Percentiles rank a stretch among this genome's conserved stretches.
These are phyloP conservation scores for Sparus aurata DNA, from an alignment of 2,797 vertebrate species.

Conservation along the genomic window DNA sequence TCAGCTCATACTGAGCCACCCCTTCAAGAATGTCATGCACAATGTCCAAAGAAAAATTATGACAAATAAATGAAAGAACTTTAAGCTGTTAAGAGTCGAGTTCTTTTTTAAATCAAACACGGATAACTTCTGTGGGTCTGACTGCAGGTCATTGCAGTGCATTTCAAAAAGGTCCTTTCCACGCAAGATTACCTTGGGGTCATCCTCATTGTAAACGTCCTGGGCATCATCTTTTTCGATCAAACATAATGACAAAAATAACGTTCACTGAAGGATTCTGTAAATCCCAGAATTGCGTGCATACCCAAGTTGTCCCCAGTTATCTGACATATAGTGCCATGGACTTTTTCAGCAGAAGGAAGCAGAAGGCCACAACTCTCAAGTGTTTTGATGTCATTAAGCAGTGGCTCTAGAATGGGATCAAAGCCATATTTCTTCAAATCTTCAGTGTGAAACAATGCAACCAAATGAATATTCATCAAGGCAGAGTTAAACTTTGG, in stretches of 20 bases:
- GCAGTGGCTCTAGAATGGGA: conserved; percentile 12
- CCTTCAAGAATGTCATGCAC: conserved; percentile 47
- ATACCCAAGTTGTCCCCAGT: conserved; percentile 41
- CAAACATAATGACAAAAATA: too few species aligned
- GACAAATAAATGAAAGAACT: conserved; percentile 22
- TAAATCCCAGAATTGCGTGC: not conserved
- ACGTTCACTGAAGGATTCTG: too few species aligned
- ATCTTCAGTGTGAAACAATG: conserved; percentile 38
- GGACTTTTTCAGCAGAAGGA: conserved; percentile 17
- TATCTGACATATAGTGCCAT: conserved; percentile 29
- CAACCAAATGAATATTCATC: conserved; percentile 45
- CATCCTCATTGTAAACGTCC: too few species aligned
- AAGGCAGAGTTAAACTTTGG: conserved; percentile 26
- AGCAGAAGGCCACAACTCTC: conserved; percentile 16
- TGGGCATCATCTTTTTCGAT: too few species aligned
- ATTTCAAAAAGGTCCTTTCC: too few species aligned
- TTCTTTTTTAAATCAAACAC: conserved; percentile 9
- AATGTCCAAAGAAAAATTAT: conserved; percentile 42
- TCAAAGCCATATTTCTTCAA: conserved; percentile 31
- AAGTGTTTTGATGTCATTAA: too few species aligned
- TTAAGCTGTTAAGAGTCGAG: conserved; percentile 2
- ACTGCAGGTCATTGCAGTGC: too few species aligned
- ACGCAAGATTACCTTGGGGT: too few species aligned
- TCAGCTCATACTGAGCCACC: conserved; percentile 21
- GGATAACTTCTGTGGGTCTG: too few species aligned